phyloP scores from a whole-genome alignment of 1,140 invertebrate genomes.

The Hestina assimilis region DNA sequence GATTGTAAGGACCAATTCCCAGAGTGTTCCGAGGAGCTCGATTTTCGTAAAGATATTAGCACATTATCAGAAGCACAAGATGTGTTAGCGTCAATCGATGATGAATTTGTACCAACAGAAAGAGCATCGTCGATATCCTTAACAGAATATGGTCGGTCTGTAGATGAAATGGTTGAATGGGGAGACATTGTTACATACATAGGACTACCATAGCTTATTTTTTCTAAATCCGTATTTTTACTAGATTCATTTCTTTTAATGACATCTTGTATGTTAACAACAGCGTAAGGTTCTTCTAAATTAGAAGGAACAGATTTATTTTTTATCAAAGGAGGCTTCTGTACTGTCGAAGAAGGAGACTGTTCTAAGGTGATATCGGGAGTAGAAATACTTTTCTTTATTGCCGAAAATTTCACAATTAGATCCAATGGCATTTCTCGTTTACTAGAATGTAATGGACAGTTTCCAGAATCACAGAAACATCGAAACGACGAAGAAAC shows the following conservation, averaged over 20 bases:
- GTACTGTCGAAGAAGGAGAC: conserved; percentile 52
- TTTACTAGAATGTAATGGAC: conserved; percentile 59
- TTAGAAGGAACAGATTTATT: conserved; percentile 59
- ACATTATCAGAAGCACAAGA: conserved; percentile 56
- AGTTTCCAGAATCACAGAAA: conserved; percentile 63
- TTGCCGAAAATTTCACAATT: conserved; percentile 66
- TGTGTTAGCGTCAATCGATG: conserved; percentile 55
- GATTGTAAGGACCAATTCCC: conserved; percentile 66
- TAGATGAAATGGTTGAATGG: conserved; percentile 49
- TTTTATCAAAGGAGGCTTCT: conserved; percentile 46
- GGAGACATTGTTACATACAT: conserved; percentile 49
- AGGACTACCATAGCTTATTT: conserved; percentile 23
- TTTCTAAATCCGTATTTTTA: conserved; percentile 17
- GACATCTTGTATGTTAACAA: conserved; percentile 51
- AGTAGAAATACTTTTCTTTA: conserved; percentile 71
- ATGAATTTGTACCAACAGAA: conserved; percentile 52
- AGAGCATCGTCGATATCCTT: conserved; percentile 69
- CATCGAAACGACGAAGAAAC: conserved; percentile 62
- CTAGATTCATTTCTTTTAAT: conserved; percentile 37
- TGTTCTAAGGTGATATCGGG: conserved; percentile 61
- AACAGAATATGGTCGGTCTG: conserved; percentile 57
- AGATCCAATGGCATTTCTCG: conserved; percentile 48
- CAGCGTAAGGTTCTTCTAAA: conserved; percentile 64
- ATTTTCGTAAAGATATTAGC: conserved; percentile 52
- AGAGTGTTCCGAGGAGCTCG: conserved; percentile 70